These are phyloP conservation scores for Takifugu flavidus DNA, from an alignment of 2,113 vertebrate genomes.

Conservation along the genomic window DNA sequence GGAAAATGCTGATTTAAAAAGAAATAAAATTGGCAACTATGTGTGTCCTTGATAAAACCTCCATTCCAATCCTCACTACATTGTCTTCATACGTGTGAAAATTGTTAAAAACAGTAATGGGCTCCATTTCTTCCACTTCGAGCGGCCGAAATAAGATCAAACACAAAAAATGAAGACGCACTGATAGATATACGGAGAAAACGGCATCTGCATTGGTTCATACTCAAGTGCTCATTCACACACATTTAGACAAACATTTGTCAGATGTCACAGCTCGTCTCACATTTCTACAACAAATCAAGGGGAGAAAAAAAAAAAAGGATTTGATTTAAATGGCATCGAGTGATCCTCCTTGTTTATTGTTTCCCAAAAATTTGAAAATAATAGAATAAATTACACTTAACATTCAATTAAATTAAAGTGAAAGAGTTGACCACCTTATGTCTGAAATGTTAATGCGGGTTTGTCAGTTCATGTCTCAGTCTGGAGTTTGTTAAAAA, in stretches of 20 bases:
- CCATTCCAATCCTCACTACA: constrained; percentile 56
- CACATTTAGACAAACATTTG: constrained; percentile 17
- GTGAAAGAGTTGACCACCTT: constrained; percentile 63
- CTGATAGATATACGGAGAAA: constrained; percentile 49
- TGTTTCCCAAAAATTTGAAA: constrained; percentile 55
- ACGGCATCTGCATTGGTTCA: constrained; percentile 37
- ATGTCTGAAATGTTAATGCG: constrained; percentile 62
- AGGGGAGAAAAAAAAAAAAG: constrained; percentile 3
- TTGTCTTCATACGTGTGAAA: constrained; percentile 45
- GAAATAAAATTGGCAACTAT: constrained; percentile 51
- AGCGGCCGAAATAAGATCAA: constrained; percentile 43
- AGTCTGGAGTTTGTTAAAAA: constrained; percentile 47
- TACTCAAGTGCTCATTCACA: constrained; percentile 42
- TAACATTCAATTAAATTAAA: constrained; percentile 76
- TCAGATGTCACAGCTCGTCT: constrained; percentile 36
- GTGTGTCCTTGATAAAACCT: constrained; percentile 55
- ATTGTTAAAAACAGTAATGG: constrained; percentile 38
- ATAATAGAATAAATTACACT: constrained; percentile 70
- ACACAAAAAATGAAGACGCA: constrained; percentile 33
- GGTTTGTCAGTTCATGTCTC: constrained; percentile 53
- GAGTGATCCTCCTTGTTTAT: constrained; percentile 61
- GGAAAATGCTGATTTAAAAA: constrained; percentile 38
- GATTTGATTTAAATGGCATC: constrained; percentile 68
- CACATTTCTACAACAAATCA: constrained; percentile 45
- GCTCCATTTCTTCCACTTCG: constrained; percentile 39